These are phyloP conservation scores for Aspidapion aeneum DNA, from an alignment of 2,888 invertebrate genomes.

Conservation along the genomic window DNA sequence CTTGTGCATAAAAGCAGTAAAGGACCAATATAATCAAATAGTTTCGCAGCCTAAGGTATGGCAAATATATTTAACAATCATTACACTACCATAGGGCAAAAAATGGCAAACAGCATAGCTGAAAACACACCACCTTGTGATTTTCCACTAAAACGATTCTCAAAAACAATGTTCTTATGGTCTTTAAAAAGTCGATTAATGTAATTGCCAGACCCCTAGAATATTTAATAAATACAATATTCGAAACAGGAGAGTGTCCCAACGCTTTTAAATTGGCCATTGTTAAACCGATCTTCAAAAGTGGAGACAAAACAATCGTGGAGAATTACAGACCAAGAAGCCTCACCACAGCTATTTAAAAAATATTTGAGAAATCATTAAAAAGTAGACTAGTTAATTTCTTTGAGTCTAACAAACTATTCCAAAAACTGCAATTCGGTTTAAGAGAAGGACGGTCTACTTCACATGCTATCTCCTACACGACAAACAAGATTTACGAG, in stretches of 20 bases:
- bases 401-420: constrained; percentile 1
- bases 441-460: constrained; percentile 5
- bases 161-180: too few species aligned
- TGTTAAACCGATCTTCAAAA: constrained; percentile 3
- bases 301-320: constrained; percentile 6
- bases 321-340: constrained; percentile 9
- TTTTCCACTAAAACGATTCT: too few species aligned
- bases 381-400: neutral
- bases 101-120: neutral
- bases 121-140: neutral
- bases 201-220: too few species aligned
- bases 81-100: neutral
- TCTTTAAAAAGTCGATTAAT: neutral
- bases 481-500: constrained; percentile 1
- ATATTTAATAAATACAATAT: too few species aligned
- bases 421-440: constrained; percentile 5
- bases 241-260: constrained; percentile 4
- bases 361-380: neutral
- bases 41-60: too few species aligned
- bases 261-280: constrained; percentile 5
- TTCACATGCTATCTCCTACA: neutral
- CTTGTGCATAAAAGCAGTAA: neutral
- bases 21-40: too few species aligned
- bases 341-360: neutral
- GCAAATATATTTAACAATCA: neutral